phyloP scores from a whole-genome alignment of 2,113 vertebrate genomes.

The Machaerirhynchus nigripectus region DNA sequence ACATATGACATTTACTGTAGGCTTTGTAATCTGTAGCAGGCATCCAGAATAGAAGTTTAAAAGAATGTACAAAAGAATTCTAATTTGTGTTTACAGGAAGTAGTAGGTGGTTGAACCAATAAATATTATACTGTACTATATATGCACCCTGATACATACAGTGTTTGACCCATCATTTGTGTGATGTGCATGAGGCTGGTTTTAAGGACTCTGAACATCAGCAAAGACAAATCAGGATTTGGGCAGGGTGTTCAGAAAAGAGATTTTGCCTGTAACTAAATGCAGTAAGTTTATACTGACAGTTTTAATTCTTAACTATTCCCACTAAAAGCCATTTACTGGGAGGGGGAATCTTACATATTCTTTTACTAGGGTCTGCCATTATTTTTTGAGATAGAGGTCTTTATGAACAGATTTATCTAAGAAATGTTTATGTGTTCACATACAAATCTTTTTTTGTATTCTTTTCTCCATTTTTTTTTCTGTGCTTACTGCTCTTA shows the following conservation, averaged over 20 bases:
- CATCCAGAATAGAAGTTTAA: neutral
- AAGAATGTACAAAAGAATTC: neutral
- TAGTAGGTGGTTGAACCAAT: neutral
- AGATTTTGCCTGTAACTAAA: neutral
- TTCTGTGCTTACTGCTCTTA: neutral
- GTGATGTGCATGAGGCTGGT: neutral
- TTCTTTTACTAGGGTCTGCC: neutral
- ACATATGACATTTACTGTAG: neutral
- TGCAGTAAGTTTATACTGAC: neutral
- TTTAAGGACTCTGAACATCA: neutral
- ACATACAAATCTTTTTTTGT: neutral
- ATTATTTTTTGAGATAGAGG: neutral
- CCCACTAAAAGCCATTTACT: neutral
- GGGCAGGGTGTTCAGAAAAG: neutral
- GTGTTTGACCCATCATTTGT: neutral
- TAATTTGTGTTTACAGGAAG: neutral
- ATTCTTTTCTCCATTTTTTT: neutral
- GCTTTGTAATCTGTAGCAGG: neutral
- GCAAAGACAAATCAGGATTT: neutral
- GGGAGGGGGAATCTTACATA: neutral
- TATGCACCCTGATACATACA: neutral
- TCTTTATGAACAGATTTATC: neutral
- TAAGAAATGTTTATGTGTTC: neutral
- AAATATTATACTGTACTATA: neutral
- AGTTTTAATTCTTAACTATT: neutral